These are phyloP conservation scores for Chionodraco myersi DNA, from an alignment of 2,113 vertebrate species.

Conservation along the genomic window DNA sequence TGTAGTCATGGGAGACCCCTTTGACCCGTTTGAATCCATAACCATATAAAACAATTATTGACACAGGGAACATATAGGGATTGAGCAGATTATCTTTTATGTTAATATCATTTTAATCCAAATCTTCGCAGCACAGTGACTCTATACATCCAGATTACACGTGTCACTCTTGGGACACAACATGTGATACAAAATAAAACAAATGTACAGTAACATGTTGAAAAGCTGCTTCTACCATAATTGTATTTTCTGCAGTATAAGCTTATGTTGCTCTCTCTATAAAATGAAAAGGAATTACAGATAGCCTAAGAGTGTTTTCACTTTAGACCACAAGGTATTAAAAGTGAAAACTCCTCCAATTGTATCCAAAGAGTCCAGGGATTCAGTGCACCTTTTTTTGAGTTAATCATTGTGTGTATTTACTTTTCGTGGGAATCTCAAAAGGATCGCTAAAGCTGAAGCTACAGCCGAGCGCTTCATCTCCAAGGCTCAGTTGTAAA, in stretches of 20 bases:
- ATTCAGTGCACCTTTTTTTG: not conserved
- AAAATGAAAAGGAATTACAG: not conserved
- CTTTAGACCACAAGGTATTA: not conserved
- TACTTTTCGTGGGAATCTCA: not conserved
- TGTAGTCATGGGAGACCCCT: not conserved
- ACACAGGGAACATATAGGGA: not conserved
- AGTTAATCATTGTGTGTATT: constrained; percentile 19
- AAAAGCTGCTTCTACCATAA: not conserved
- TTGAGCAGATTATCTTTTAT: not conserved
- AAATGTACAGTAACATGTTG: not conserved
- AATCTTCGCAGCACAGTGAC: not conserved
- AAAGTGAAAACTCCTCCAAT: not conserved
- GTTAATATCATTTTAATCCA: not conserved
- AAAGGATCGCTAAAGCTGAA: not conserved
- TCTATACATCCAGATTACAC: not conserved
- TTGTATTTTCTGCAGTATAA: not conserved
- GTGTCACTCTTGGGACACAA: not conserved
- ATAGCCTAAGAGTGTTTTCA: not conserved
- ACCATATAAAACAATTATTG: not conserved
- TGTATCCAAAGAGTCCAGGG: not conserved
- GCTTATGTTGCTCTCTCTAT: not conserved
- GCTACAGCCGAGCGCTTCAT: not conserved
- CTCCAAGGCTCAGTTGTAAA: not conserved
- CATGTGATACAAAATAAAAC: not conserved
- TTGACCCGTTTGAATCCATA: not conserved